Evolutionary conservation across 2,113 vertebrate species (phyloP).

Genomic region (Tenrec ecaudatus): DNA sequence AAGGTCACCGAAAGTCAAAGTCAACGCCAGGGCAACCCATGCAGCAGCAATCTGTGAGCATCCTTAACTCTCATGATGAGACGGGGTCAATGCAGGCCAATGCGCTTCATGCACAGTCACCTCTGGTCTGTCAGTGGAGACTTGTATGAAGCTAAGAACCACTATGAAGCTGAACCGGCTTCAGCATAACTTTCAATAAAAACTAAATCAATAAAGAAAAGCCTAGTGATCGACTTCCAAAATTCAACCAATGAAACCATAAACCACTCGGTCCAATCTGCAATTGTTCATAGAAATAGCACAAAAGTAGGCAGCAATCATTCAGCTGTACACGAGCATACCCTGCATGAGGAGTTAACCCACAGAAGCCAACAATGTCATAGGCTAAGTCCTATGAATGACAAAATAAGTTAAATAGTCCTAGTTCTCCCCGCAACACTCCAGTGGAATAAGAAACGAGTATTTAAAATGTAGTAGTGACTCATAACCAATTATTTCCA

Average conservation of each 20-base stretch:
- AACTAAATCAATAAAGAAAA: background rate
- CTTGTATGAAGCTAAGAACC: too few relatives aligned
- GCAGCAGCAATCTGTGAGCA: background rate
- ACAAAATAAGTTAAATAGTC: background rate
- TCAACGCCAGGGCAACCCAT: background rate
- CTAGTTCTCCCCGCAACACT: background rate
- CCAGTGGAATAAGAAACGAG: background rate
- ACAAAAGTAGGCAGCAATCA: background rate
- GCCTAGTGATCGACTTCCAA: background rate
- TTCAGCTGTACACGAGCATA: background rate
- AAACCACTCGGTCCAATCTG: background rate
- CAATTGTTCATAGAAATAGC: background rate
- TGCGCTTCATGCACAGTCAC: background rate
- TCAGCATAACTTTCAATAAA: background rate
- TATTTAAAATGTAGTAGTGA: background rate
- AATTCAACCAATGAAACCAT: background rate
- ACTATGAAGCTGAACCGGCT: background rate
- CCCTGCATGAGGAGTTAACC: background rate
- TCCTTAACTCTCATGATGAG: too few relatives aligned
- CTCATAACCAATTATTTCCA: background rate
- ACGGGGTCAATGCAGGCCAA: background rate
- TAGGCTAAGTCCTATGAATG: background rate
- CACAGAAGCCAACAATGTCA: background rate
- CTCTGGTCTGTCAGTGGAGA: background rate
- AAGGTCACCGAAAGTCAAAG: background rate